These are phyloP conservation scores for Dasyprocta punctata DNA, from an alignment of 2,113 vertebrate genomes.

Conservation along the genomic window DNA sequence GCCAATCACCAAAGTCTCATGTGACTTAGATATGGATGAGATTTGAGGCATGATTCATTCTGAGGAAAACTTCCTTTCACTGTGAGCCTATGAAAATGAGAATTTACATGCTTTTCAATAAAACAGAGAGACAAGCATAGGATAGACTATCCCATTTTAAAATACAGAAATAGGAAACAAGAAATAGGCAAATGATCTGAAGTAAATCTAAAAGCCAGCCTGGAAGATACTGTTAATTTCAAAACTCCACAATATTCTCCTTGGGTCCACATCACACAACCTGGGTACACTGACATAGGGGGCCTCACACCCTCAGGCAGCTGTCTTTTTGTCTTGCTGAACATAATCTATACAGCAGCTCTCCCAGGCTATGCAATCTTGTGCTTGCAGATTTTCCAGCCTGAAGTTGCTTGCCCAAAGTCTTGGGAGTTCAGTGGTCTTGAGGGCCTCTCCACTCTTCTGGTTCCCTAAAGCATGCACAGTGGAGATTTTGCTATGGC, in stretches of 20 bases:
- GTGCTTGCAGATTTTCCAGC: accelerated
- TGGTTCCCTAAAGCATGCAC: background rate
- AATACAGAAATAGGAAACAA: background rate
- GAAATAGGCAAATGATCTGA: background rate
- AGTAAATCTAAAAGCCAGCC: background rate
- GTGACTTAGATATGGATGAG: background rate
- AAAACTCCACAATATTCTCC: background rate
- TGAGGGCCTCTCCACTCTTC: background rate
- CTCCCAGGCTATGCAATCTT: too few relatives aligned
- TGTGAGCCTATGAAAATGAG: background rate
- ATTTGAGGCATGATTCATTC: background rate
- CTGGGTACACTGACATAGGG: accelerated
- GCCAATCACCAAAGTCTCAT: background rate
- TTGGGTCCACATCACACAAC: background rate
- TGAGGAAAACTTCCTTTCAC: background rate
- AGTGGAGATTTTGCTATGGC: background rate
- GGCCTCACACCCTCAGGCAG: background rate
- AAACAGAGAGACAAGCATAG: background rate
- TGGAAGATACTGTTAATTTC: background rate
- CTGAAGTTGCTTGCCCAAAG: too few relatives aligned
- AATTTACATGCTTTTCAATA: background rate
- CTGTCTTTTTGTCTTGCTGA: background rate
- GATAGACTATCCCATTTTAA: background rate
- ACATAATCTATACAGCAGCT: background rate
- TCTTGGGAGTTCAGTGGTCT: too few relatives aligned